A percentile compares a stretch with the other conserved stretches of the same genome.
Evolutionary conservation across 2,113 vertebrate genomes (phyloP).

Genomic region (Lagopus muta): DNA sequence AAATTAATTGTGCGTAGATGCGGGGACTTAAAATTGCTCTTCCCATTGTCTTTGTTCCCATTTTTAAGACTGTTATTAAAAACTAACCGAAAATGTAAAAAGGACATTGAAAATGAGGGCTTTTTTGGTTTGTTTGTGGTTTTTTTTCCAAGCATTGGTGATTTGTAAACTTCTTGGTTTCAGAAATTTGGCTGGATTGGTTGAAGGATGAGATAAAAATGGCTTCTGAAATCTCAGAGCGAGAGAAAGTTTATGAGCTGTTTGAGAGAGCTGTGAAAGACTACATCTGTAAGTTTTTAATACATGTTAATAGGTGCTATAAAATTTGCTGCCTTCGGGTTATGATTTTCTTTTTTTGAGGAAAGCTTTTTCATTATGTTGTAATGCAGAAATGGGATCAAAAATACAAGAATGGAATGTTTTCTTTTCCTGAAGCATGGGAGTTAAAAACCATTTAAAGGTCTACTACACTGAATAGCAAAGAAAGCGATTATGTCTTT

Average conservation of each 20-base stretch:
- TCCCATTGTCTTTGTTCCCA: accelerated
- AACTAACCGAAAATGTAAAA: background rate
- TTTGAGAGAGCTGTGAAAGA: slow-evolving; percentile 93
- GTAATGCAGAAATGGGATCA: background rate
- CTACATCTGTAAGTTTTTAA: slow-evolving; percentile 90
- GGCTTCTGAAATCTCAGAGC: slow-evolving; percentile 82
- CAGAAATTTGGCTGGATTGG: slow-evolving; percentile 98
- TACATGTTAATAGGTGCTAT: accelerated
- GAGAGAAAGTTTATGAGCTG: slow-evolving; percentile 91
- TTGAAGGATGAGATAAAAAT: slow-evolving; percentile 93
- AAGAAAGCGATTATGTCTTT: accelerated
- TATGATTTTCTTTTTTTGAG: background rate
- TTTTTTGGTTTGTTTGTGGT: too few species aligned
- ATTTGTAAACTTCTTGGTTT: background rate
- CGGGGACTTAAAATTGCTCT: background rate
- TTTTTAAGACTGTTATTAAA: background rate
- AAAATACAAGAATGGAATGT: background rate
- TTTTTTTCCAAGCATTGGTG: background rate
- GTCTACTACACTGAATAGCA: accelerated
- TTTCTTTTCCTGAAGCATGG: accelerated
- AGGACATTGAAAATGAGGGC: too few species aligned
- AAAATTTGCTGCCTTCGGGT: background rate
- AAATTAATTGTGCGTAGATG: background rate
- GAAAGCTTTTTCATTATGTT: background rate
- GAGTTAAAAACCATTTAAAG: background rate